phyloP scores from a whole-genome alignment of 1,140 invertebrate species.

The Drosophila serrata region DNA sequence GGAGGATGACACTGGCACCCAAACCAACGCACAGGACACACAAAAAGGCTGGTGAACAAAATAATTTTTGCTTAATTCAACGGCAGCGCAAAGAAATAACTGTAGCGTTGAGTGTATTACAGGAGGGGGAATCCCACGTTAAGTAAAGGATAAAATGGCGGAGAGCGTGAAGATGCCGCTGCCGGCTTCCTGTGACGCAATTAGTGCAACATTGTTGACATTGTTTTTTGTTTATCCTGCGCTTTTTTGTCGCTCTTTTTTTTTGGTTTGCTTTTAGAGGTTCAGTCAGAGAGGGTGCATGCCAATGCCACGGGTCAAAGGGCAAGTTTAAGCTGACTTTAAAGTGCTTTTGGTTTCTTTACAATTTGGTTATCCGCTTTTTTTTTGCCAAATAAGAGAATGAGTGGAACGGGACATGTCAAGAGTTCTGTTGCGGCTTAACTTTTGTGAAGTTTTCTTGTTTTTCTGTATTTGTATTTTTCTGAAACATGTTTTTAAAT shows the following conservation, averaged over 20 bases:
- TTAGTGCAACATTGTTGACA: slow-evolving; percentile 80
- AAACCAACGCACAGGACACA: slow-evolving; percentile 8
- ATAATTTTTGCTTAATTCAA: slow-evolving; percentile 79
- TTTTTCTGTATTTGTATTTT: not conserved
- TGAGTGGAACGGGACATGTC: not conserved
- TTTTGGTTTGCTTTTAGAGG: slow-evolving; percentile 1
- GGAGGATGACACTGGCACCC: not conserved
- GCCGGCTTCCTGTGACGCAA: slow-evolving; percentile 70
- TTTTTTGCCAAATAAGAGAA: not conserved
- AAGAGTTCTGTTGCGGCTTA: not conserved
- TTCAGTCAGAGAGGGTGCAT: slow-evolving; percentile 47
- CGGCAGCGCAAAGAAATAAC: slow-evolving; percentile 48
- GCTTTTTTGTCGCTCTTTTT: slow-evolving; percentile 12
- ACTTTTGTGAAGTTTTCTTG: not conserved
- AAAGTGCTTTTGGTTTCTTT: slow-evolving; percentile 52
- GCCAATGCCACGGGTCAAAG: slow-evolving; percentile 63
- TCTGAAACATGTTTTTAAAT: not conserved
- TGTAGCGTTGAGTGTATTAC: slow-evolving; percentile 12
- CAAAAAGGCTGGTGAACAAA: slow-evolving; percentile 61
- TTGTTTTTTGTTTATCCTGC: slow-evolving; percentile 29
- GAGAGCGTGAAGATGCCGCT: slow-evolving; percentile 41
- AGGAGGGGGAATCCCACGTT: slow-evolving; percentile 2
- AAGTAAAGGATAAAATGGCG: slow-evolving; percentile 6
- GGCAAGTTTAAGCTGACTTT: slow-evolving; percentile 67
- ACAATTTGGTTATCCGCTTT: slow-evolving; percentile 3